phyloP scores from a whole-genome alignment of 2,888 invertebrate genomes.

The Xanthia icteritia region DNA sequence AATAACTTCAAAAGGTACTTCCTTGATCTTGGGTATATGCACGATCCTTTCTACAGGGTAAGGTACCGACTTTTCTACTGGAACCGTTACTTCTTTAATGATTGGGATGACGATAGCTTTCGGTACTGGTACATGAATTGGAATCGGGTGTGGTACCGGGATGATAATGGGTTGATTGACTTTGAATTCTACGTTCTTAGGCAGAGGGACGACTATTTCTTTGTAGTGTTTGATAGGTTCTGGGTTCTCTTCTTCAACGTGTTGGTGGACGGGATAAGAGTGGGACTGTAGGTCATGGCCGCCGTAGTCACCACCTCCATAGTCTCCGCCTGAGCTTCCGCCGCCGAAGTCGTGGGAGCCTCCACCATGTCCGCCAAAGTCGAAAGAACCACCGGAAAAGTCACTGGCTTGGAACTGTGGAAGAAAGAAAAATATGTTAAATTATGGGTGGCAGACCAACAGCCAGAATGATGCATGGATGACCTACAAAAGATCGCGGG shows the following conservation, averaged over 20 bases:
- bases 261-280: slow-evolving; percentile 91
- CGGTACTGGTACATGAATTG: slow-evolving; percentile 92
- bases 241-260: slow-evolving; percentile 92
- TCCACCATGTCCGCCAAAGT: slow-evolving; percentile 66
- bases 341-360: slow-evolving; percentile 68
- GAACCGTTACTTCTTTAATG: slow-evolving; percentile 92
- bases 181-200: slow-evolving; percentile 91
- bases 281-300: slow-evolving; percentile 83
- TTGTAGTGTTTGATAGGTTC: slow-evolving; percentile 92
- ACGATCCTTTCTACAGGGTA: slow-evolving; percentile 92
- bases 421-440: neutral
- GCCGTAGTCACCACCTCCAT: slow-evolving; percentile 71
- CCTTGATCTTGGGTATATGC: slow-evolving; percentile 92
- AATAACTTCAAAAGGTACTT: slow-evolving; percentile 92
- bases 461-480: no score
- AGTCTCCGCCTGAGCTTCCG: slow-evolving; percentile 43
- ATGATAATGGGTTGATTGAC: slow-evolving; percentile 90
- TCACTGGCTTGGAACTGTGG: slow-evolving; percentile 84
- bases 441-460: no score
- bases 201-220: slow-evolving; percentile 92
- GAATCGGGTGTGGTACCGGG: slow-evolving; percentile 92
- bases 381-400: slow-evolving; percentile 70
- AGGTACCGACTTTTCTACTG: slow-evolving; percentile 93
- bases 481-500: neutral
- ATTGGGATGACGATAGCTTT: slow-evolving; percentile 93